Percentiles rank a stretch among this genome's conserved stretches.
These are phyloP conservation scores for Alectura lathami DNA, from an alignment of 2,113 vertebrate species.

Conservation along the genomic window DNA sequence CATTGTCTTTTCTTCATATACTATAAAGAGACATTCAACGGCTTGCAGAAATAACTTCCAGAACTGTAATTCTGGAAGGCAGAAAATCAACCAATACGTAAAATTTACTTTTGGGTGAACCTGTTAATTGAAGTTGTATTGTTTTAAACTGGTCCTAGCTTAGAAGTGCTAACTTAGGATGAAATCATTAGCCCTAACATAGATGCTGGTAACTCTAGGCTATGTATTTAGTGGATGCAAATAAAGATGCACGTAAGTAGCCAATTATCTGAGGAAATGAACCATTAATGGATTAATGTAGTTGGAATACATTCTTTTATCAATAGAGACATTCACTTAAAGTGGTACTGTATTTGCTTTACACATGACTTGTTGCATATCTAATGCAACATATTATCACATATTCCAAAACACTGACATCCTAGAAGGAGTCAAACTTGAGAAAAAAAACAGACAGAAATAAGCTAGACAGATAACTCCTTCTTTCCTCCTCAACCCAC, in stretches of 20 bases:
- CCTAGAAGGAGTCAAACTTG: background rate
- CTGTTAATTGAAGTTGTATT: background rate
- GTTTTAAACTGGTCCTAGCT: background rate
- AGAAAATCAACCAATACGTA: background rate
- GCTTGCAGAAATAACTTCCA: background rate
- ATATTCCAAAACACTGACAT: background rate
- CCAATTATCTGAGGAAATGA: slow-evolving; percentile 72
- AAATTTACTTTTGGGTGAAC: background rate
- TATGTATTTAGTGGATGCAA: slow-evolving; percentile 58
- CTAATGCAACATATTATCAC: slow-evolving; percentile 23
- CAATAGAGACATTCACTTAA: slow-evolving; percentile 55
- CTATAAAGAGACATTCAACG: background rate
- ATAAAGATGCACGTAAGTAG: slow-evolving; percentile 64
- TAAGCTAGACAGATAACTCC: background rate
- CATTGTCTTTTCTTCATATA: background rate
- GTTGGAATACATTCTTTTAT: slow-evolving; percentile 63
- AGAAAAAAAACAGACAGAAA: background rate
- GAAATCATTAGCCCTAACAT: slow-evolving; percentile 38
- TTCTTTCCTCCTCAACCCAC: background rate
- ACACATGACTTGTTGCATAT: slow-evolving; percentile 59
- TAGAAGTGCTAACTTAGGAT: slow-evolving; percentile 23
- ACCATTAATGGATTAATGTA: slow-evolving; percentile 72
- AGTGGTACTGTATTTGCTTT: slow-evolving; percentile 51
- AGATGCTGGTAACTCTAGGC: slow-evolving; percentile 41
- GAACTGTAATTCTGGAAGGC: background rate